Percentiles rank a stretch among this genome's conserved stretches.
Evolutionary conservation across 2,797 vertebrate genomes (phyloP).

Genomic region (Podarcis siculus): DNA sequence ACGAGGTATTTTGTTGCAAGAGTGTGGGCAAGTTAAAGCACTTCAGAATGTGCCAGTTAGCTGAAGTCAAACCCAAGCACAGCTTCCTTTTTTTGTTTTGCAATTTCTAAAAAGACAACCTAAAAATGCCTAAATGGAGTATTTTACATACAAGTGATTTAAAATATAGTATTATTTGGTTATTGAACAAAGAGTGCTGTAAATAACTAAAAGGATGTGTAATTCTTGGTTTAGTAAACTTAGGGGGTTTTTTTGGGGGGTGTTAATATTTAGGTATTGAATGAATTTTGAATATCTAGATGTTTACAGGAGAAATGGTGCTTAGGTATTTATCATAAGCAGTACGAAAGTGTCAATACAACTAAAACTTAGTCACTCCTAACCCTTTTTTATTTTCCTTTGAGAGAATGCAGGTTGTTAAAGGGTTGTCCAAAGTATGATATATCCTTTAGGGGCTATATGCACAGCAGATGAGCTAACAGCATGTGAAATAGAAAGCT

Average conservation of each 20-base stretch:
- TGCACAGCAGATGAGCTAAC: constrained; percentile 74
- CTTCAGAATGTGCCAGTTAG: constrained; percentile 62
- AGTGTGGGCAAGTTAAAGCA: constrained; percentile 63
- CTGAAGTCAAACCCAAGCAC: constrained; percentile 62
- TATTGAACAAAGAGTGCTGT: constrained; percentile 60
- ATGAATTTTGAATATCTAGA: constrained; percentile 64
- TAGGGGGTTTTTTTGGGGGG: constrained; percentile 39
- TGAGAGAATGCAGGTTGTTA: constrained; percentile 64
- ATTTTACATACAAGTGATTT: constrained; percentile 62
- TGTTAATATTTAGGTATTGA: constrained; percentile 59
- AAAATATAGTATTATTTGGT: constrained; percentile 63
- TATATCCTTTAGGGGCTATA: constrained; percentile 68
- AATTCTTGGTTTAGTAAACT: constrained; percentile 62
- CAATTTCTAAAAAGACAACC: constrained; percentile 49
- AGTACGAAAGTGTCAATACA: constrained; percentile 62
- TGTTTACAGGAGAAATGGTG: constrained; percentile 73
- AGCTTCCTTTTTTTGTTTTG: constrained; percentile 63
- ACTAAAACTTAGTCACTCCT: constrained; percentile 63
- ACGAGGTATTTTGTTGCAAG: constrained; percentile 66
- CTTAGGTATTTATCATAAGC: constrained; percentile 66
- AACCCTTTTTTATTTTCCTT: constrained; percentile 55
- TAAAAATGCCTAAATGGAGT: constrained; percentile 44
- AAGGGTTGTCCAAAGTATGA: constrained; percentile 62
- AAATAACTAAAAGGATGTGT: constrained; percentile 61
- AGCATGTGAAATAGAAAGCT: constrained; percentile 71